Base-by-base conservation (phyloP, 2,113 vertebrate species). In the Scortum barcoo region DNA sequence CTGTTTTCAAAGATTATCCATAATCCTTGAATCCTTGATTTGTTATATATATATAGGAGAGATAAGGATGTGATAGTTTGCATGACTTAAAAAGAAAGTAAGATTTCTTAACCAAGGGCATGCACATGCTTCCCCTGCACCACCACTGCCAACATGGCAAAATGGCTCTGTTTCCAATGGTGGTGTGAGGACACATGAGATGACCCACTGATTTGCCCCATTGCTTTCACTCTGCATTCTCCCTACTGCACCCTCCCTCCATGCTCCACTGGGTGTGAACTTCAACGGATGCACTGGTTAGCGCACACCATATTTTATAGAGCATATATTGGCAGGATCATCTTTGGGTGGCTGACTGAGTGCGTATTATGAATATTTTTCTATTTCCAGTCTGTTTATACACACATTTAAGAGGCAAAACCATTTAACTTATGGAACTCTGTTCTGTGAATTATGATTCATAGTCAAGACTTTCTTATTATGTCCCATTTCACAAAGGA, bases 221-320 rank as follows among this genome's bases (percentile, higher is more conserved):
- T 30, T 51, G 24, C 44, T 4, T 60, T 57, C 46, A 42, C 44
- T 42, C 71, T 53, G 30, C 51, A 61, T 44, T 70, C 22, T 57
- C 50, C 30, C 72, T 40, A 26, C 58, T 57, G 72, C 69, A 53
- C 46, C 73, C 8, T 51, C 10, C 19, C 28, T 40, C n/a, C 42
- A 33, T 20, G 12, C 50, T 51, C 24, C 38, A 72, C 50, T 28
- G 17, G 30, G 40, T 6, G 9, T 72, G 42, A 66, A 66, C 74
- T 72, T 60, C 20, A 44, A 42, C 5, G 30, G 81, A 40, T 50
- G 22, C 68, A 58, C 7, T 36, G 30, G 42, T 71, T 40, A 60
- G 51, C 46, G 51, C 2, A 40, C 16, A 13, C 0, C 69, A 71
- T 51, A 53, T 24, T 68, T 30, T 48, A 80, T 50, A 28, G 12